Percentiles rank a stretch among this genome's conserved stretches.
Conservation (phyloP, 1,140 invertebrate genomes). For the Glossosoma conforme region DNA sequence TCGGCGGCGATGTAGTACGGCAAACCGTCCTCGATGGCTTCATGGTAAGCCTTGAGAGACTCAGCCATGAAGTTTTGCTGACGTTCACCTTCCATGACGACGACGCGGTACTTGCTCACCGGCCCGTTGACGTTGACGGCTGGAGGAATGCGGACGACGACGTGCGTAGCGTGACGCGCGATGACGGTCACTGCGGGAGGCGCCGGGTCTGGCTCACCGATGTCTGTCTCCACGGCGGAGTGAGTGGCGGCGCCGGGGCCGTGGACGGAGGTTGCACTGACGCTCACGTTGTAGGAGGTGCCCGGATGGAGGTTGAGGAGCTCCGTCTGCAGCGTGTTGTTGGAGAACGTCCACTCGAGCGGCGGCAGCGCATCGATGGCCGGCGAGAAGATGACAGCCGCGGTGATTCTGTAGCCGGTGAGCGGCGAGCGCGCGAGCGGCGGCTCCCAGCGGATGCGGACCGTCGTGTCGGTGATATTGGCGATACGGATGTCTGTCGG, state of each 20-base stretch:
- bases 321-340: conserved; percentile 44
- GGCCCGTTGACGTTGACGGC: conserved; percentile 70
- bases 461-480: conserved; percentile 50
- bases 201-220: conserved; percentile 62
- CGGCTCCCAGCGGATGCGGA: conserved; percentile 45
- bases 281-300: conserved; percentile 64
- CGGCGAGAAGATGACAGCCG: conserved; percentile 45
- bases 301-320: conserved; percentile 64
- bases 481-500: conserved; percentile 43
- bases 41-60: conserved; percentile 53
- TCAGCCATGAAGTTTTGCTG: conserved; percentile 56
- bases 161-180: conserved; percentile 50
- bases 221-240: conserved; percentile 57
- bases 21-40: conserved; percentile 54
- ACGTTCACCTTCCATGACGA: conserved; percentile 62
- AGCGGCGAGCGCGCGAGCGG: conserved; percentile 43
- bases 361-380: conserved; percentile 37
- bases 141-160: conserved; percentile 57
- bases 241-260: conserved; percentile 55
- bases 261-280: conserved; percentile 58
- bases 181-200: conserved; percentile 60
- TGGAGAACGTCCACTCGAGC: conserved; percentile 49
- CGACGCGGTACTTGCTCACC: conserved; percentile 62
- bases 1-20: conserved; percentile 79
- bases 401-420: conserved; percentile 46